A percentile compares a stretch with the other conserved stretches of the same genome.
Evolutionary conservation across 1,140 invertebrate genomes (phyloP).

Genomic region (Drosophila punjabiensis): DNA sequence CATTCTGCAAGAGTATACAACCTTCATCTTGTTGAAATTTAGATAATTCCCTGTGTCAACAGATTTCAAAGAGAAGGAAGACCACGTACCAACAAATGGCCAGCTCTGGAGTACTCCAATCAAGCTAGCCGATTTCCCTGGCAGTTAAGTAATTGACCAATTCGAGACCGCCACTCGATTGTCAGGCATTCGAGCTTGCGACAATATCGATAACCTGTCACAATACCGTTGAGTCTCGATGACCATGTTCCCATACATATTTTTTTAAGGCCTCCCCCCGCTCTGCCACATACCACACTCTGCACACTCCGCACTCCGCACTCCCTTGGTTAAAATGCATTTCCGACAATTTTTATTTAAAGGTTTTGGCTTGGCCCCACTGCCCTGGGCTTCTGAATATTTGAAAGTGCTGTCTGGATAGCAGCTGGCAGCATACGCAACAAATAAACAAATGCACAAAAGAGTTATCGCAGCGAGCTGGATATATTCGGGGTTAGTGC

Average conservation of each 20-base stretch:
- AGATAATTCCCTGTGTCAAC: neutral
- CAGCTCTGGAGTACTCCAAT: constrained; percentile 18
- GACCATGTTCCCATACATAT: constrained; percentile 18
- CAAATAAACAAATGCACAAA: constrained; percentile 34
- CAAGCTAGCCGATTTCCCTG: constrained; percentile 19
- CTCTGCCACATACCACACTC: constrained; percentile 6
- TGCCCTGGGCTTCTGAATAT: constrained; percentile 10
- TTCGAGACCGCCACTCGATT: constrained; percentile 32
- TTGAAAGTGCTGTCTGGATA: constrained; percentile 30
- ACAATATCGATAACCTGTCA: constrained; percentile 51
- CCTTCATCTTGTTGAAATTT: neutral
- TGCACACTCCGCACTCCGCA: too few relatives aligned
- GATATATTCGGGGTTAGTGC: neutral
- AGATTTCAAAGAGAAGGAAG: neutral
- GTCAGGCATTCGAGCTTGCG: constrained; percentile 35
- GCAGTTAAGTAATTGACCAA: constrained; percentile 46
- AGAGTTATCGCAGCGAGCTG: neutral
- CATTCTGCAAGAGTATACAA: too few relatives aligned
- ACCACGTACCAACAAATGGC: constrained; percentile 1
- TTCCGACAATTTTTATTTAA: constrained; percentile 60
- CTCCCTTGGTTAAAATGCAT: constrained; percentile 45
- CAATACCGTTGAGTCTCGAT: constrained; percentile 36
- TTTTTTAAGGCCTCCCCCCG: constrained; percentile 3
- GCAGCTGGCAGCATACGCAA: constrained; percentile 28
- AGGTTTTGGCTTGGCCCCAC: constrained; percentile 16